Evolutionary conservation across 2,888 invertebrate species (phyloP), one percentile per base, ranked within the genome.

Genomic region (Drosophila multiciliata): DNA sequence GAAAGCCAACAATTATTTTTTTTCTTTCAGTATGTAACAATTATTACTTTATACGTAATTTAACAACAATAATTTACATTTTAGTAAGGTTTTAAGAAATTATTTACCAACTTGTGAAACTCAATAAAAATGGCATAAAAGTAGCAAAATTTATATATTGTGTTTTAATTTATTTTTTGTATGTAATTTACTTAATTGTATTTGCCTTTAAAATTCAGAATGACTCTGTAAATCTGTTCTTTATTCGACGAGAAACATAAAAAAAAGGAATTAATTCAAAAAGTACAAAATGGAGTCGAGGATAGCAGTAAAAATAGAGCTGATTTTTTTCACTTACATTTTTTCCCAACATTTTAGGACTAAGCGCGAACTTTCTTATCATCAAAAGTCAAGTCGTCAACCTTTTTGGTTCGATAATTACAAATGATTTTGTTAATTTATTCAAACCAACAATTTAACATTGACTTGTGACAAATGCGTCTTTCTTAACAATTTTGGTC

Each of bases 291-390:
- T 36, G 2, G 36, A 36, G 36, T 36, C 0, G 15, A 36, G 15
- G 3, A 7, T 15, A 15, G 15, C 36, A 36, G 36, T 15, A 36
- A 15, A 36, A 36, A 6, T 0, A 36, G 6, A 15, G 7, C 36
- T 36, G 7, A 17, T 17, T 36, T 6, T 7, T 17, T 36, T 3
- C 15, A 2, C 2, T 36, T 36, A 36, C 3, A 36, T n/a, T n/a
- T n/a, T n/a, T n/a, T 17, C 3, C 1, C 1, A 29, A 29, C 6
- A 29, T 29, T 29, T 29, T 29, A 20, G 81, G 78, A 0, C 89
- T 91, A 70, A 77, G 83, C 0, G 92, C 55, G 92, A 91, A 82
- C 48, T 85, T 79, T 42, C 66, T 91, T 3, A 70, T 91, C 0
- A 82, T 91, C 17, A 63, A 52, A 8, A 48, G 32, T 20, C 40